Evolutionary conservation across 2,797 vertebrate species (phyloP).

Genomic region (Melanotaenia trifasciata): DNA sequence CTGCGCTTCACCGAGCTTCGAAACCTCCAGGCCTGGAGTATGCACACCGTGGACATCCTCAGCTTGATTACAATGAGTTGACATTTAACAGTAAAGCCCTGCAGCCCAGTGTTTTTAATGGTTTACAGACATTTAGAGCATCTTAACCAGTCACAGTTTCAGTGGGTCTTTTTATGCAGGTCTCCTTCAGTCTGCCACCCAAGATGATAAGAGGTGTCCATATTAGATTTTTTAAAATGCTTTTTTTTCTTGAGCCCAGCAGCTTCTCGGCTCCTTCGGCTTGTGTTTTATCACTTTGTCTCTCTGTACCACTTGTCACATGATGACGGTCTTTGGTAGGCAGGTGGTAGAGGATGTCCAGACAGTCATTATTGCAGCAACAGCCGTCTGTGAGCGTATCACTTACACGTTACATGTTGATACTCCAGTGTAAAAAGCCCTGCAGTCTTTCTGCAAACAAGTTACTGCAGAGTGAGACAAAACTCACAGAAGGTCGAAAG

Average conservation of each 20-base stretch:
- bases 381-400: slow-evolving; percentile 21
- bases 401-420: slow-evolving; percentile 14
- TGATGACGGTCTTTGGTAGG: slow-evolving; percentile 67
- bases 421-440: slow-evolving; percentile 16
- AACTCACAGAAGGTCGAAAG: slow-evolving; percentile 24
- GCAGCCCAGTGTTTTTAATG: slow-evolving; percentile 1
- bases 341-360: slow-evolving; percentile 46
- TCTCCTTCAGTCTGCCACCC: slow-evolving; percentile 14
- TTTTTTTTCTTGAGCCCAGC: slow-evolving; percentile 15
- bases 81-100: slow-evolving; percentile 18
- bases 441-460: slow-evolving; percentile 23
- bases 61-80: not conserved
- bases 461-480: slow-evolving; percentile 9
- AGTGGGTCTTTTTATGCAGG: not conserved
- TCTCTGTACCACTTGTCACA: slow-evolving; percentile 30
- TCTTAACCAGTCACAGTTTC: slow-evolving; percentile 26
- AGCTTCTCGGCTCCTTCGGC: slow-evolving; percentile 9
- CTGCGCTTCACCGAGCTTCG: slow-evolving; percentile 6
- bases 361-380: slow-evolving; percentile 34
- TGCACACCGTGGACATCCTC: not conserved
- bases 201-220: slow-evolving; percentile 24
- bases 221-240: not conserved
- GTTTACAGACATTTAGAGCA: slow-evolving; percentile 1
- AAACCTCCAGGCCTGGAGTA: slow-evolving; percentile 15
- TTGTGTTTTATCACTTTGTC: slow-evolving; percentile 22